A percentile compares a stretch with the other conserved stretches of the same genome.
Conservation (phyloP, 1,140 invertebrate genomes). For the Charaxes varanes region DNA sequence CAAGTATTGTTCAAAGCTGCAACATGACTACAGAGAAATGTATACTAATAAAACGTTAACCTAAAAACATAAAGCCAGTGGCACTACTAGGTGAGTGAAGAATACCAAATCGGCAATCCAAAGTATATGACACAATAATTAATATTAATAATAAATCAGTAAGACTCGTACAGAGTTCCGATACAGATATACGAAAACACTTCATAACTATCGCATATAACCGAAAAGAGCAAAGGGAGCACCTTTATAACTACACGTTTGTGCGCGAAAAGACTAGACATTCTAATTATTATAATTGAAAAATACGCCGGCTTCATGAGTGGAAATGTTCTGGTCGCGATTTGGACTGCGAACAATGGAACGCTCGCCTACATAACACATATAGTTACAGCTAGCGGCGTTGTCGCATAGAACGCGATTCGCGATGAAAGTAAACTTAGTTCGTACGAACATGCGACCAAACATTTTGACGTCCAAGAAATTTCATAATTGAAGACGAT, state of each 20-base stretch:
- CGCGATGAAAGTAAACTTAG: too few relatives aligned
- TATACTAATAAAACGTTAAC: constrained; percentile 50
- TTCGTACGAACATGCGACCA: too few relatives aligned
- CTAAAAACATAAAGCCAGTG: constrained; percentile 64
- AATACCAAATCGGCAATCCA: constrained; percentile 33
- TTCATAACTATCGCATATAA: constrained; percentile 58
- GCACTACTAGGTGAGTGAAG: constrained; percentile 59
- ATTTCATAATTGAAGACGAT: too few relatives aligned
- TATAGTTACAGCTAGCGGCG: too few relatives aligned
- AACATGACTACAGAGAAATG: constrained; percentile 62
- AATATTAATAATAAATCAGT: constrained; percentile 37
- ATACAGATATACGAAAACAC: constrained; percentile 44
- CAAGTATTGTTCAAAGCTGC: constrained; percentile 70
- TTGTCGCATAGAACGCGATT: too few relatives aligned
- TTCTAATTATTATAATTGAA: constrained; percentile 38
- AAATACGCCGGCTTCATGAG: constrained; percentile 1
- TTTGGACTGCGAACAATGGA: too few relatives aligned
- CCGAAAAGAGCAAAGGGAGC: constrained; percentile 47
- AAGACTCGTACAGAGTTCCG: constrained; percentile 35
- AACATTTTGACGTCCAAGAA: too few relatives aligned
- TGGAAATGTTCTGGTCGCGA: background rate
- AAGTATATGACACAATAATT: constrained; percentile 66
- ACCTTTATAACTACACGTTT: constrained; percentile 59
- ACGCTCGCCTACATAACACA: too few relatives aligned
- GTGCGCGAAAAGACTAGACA: constrained; percentile 70